phyloP scores from a whole-genome alignment of 2,888 invertebrate species.

The Caenorhabditis becei region DNA sequence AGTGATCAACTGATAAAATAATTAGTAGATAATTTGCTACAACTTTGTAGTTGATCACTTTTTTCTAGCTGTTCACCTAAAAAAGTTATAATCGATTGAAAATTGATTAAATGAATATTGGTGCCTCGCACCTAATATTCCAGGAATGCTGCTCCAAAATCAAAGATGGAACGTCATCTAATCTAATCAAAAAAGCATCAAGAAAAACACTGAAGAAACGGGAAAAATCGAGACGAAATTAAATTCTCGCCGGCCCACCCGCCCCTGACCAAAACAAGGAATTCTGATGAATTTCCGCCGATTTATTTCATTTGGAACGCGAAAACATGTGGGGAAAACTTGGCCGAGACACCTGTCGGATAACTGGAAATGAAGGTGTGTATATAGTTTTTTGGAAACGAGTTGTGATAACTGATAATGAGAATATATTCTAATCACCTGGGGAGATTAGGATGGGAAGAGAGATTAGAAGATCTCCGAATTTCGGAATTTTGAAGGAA shows the following conservation, averaged over 20 bases:
- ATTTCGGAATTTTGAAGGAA: background rate
- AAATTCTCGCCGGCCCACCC: no score
- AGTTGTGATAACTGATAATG: no score
- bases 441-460: background rate
- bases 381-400: no score
- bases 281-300: background rate
- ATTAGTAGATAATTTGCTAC: background rate
- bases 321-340: background rate
- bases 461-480: background rate
- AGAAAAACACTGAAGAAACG: background rate
- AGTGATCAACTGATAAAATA: background rate
- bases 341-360: no score
- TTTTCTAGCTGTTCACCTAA: background rate
- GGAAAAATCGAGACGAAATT: no score
- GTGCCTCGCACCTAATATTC: no score
- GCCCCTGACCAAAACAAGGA: no score
- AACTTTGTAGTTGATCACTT: background rate
- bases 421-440: background rate
- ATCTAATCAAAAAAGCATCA: background rate
- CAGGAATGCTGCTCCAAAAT: no score
- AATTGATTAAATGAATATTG: background rate
- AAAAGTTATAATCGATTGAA: background rate
- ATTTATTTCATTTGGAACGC: background rate
- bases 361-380: no score
- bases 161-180: background rate